Percentiles rank a stretch among this genome's conserved stretches.
Conservation (phyloP, 1,140 invertebrate species). For the Notospermus geniculatus region DNA sequence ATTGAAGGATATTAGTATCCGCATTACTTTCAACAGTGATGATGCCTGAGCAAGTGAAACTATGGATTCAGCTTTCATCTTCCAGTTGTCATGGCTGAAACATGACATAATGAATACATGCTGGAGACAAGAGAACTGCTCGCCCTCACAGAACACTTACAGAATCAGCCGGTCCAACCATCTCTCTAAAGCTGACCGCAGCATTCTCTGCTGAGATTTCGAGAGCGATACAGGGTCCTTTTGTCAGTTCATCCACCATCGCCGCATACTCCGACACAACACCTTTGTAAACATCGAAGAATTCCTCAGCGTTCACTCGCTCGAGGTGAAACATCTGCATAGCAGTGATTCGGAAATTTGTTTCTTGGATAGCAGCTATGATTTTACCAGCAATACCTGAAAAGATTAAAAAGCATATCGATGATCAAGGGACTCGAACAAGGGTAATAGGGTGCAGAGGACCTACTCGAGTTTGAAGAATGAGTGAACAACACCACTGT, state of each 20-base stretch:
- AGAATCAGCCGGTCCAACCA: conserved; percentile 84
- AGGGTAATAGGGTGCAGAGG: neutral
- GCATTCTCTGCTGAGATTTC: conserved; percentile 74
- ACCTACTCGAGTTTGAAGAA: neutral
- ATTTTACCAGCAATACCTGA: conserved; percentile 66
- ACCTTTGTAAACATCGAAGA: conserved; percentile 86
- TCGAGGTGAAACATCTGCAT: conserved; percentile 70
- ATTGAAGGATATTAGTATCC: too few relatives aligned
- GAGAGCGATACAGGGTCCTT: conserved; percentile 81
- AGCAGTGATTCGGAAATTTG: conserved; percentile 74
- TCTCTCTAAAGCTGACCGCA: conserved; percentile 67
- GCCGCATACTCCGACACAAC: conserved; percentile 47
- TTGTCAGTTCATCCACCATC: conserved; percentile 78
- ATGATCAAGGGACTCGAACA: too few relatives aligned
- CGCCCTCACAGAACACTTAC: too few relatives aligned
- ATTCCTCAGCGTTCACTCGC: conserved; percentile 79
- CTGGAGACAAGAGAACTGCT: too few relatives aligned
- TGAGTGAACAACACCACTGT: too few relatives aligned
- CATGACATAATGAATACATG: too few relatives aligned
- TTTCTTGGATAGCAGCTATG: conserved; percentile 70
- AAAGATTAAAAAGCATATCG: neutral
- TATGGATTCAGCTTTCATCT: too few relatives aligned
- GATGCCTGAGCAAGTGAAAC: too few relatives aligned
- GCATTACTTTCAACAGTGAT: too few relatives aligned
- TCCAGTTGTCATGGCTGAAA: too few relatives aligned